Evolutionary conservation across 2,113 vertebrate species (phyloP), one percentile per base, ranked within the genome.

Genomic region (Micronisus gabar): DNA sequence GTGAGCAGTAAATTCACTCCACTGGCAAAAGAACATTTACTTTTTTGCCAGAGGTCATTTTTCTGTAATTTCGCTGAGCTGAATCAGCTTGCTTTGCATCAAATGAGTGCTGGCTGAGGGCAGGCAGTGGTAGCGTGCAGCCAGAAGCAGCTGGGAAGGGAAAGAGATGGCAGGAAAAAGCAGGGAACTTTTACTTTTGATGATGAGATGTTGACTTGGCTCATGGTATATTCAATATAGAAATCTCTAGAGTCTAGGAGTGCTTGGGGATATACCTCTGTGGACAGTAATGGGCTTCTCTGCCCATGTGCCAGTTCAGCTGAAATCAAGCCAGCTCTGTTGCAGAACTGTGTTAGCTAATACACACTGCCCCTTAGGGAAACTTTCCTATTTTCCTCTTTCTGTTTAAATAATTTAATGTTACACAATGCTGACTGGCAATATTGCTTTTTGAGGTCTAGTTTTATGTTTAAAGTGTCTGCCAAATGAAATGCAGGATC

Each of bases 381-480:
- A 90, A 32, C 48, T 63, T 58, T 13, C 17, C 22, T 79, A 1
- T 41, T 85, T 63, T 74, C 47, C 27, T 61, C 55, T 61, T 74
- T 85, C 47, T 82, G 20, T 91, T 95, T 62, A 84, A 95, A 81
- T 89, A 55, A 80, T 68, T 67, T 20, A 10, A 29, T 76, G 38
- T 81, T 78, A 9, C 32, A 32, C 40, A 20, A 7, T 62, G 40
- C 58, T 90, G 63, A 88, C 76, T 59, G 67, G 34, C n/a, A 66
- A 2, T 62, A 78, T 11, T 83, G 78, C 56, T 89, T 68, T 89
- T 45, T 78, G 61, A 81, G 55, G n/a, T 89, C 47, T 89, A 30
- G 59, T 63, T 91, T 34, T 63, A 14, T 66, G 34, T 84, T 86
- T 74, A 12, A 68, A 81, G 30, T 78, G 45, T 81, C n/a, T 55